phyloP scores from a whole-genome alignment of 2,113 vertebrate genomes.

The Nannobrachium achirus region DNA sequence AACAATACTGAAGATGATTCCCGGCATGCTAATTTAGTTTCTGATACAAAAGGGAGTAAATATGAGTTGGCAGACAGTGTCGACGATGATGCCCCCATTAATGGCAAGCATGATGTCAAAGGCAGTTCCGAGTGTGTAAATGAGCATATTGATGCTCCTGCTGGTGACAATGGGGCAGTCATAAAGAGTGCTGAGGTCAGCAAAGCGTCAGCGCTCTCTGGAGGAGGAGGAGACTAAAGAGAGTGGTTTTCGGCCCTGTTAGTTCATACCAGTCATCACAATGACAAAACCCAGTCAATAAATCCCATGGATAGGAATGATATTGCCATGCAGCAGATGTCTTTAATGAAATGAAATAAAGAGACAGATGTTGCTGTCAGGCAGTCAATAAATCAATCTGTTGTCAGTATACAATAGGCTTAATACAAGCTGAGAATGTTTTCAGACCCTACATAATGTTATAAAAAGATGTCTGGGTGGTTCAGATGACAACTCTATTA shows the following conservation, averaged over 20 bases:
- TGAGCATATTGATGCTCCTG: background rate
- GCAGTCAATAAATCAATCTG: constrained; percentile 20
- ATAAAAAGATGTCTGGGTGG: background rate
- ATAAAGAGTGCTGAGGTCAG: constrained; percentile 33
- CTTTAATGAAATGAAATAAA: constrained; percentile 11
- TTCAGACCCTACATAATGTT: background rate
- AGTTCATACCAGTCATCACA: constrained; percentile 22
- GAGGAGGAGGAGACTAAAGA: constrained; percentile 27
- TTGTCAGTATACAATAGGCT: background rate
- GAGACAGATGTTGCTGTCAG: constrained; percentile 14
- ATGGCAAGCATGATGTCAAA: constrained; percentile 20
- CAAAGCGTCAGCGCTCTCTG: constrained; percentile 9
- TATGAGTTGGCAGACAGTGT: background rate
- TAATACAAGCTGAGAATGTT: background rate
- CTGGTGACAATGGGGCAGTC: constrained; percentile 13
- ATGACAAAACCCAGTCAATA: constrained; percentile 42
- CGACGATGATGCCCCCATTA: background rate
- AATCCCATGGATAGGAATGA: constrained; percentile 27
- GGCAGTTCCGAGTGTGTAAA: constrained; percentile 1
- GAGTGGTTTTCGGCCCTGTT: constrained; percentile 1
- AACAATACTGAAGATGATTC: background rate
- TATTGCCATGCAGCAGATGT: constrained; percentile 24
- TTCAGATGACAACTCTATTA: background rate
- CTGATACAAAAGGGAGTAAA: constrained; percentile 10
- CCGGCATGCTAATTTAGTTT: background rate